phyloP scores from a whole-genome alignment of 1,140 invertebrate genomes.

The Sycophila sp. region DNA sequence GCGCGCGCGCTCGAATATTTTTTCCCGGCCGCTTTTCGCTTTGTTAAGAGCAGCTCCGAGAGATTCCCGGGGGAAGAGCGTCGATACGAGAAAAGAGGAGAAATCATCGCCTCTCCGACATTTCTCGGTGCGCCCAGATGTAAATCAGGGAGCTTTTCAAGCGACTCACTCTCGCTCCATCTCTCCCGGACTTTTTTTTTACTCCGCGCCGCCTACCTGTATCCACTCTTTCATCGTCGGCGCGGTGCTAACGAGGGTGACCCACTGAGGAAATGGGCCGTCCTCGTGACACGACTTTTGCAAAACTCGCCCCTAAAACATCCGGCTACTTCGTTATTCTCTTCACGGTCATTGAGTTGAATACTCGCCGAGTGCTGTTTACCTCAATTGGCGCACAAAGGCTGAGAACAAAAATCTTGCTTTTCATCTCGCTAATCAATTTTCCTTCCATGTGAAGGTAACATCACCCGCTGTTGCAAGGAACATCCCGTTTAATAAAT shows the following conservation, averaged over 20 bases:
- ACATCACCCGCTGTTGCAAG: too few relatives aligned
- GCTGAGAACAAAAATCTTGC: too few relatives aligned
- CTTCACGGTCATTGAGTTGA: neutral
- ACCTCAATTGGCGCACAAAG: too few relatives aligned
- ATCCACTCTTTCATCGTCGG: neutral
- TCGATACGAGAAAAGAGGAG: too few relatives aligned
- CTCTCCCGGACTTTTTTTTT: constrained; percentile 4
- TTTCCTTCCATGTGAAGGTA: too few relatives aligned
- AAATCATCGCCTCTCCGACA: too few relatives aligned
- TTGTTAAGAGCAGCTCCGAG: too few relatives aligned
- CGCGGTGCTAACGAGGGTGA: constrained; percentile 19
- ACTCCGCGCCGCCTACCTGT: neutral
- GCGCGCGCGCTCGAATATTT: too few relatives aligned
- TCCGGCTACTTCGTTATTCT: neutral
- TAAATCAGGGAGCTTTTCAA: neutral
- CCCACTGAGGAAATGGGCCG: constrained; percentile 4
- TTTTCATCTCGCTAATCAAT: too few relatives aligned
- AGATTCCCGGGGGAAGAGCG: too few relatives aligned
- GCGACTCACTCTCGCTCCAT: neutral
- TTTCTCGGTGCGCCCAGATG: neutral
- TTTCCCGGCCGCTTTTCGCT: too few relatives aligned
- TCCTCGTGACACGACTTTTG: neutral
- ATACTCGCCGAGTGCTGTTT: neutral
- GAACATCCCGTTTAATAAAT: too few relatives aligned
- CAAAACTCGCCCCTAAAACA: neutral